Evolutionary conservation across 2,888 invertebrate species (phyloP).

Genomic region (Melanchra persicariae): DNA sequence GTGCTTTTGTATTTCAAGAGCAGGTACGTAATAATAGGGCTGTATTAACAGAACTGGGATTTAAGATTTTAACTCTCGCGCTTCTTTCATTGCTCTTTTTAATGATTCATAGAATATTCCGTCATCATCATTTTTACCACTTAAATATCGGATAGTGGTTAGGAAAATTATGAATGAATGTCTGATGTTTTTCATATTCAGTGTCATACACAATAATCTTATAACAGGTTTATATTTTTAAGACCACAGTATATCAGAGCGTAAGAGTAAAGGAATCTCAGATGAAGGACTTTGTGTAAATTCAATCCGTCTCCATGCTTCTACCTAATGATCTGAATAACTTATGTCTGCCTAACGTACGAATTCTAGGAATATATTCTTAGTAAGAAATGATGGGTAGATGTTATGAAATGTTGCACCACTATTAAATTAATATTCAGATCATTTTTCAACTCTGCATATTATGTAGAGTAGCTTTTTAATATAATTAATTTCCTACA

Average conservation of each 20-base stretch:
- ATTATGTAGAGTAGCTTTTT: constrained; percentile 19
- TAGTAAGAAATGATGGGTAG: constrained; percentile 12
- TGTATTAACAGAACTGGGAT: too few species aligned
- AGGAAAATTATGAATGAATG: too few species aligned
- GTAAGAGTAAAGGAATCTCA: constrained; percentile 8
- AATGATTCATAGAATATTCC: too few species aligned
- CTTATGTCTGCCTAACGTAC: not conserved
- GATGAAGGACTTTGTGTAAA: constrained; percentile 33
- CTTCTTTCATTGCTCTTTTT: too few species aligned
- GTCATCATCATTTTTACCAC: too few species aligned
- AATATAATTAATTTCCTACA: constrained; percentile 46
- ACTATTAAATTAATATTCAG: constrained; percentile 37
- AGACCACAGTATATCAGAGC: constrained; percentile 23
- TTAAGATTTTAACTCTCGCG: too few species aligned
- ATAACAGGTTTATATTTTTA: too few species aligned
- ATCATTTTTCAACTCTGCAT: constrained; percentile 35
- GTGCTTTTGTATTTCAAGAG: not conserved
- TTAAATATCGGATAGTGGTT: too few species aligned
- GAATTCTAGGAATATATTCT: not conserved
- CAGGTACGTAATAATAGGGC: too few species aligned
- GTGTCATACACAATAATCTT: too few species aligned
- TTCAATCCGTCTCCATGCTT: not conserved
- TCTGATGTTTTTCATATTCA: too few species aligned
- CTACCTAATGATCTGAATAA: constrained; percentile 33
- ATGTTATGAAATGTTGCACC: constrained; percentile 34